Evolutionary conservation across 2,113 vertebrate genomes (phyloP), one percentile per base, ranked within the genome.

Genomic region (Desmodus rotundus): DNA sequence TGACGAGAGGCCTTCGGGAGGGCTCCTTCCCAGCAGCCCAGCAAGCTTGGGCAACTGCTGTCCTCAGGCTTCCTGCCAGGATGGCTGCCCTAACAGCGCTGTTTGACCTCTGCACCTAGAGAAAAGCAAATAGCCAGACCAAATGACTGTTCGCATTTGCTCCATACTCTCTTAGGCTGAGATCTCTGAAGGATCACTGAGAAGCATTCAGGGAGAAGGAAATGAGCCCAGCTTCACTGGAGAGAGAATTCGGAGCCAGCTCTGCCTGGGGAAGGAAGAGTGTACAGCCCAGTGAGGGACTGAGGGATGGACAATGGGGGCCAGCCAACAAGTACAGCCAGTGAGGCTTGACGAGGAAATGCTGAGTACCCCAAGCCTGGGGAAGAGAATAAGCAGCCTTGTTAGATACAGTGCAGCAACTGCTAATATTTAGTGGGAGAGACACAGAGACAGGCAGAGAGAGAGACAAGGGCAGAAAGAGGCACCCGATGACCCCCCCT

Each of bases 281-380:
- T 2, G 12, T 31, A 15, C 61, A 28, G 80, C 56, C 38, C 8
- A n/a, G 26, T 0, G 13, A 9, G 17, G 63, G 50, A 28, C 19
- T 17, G 20, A 33, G 3, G 38, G 13, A 0, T 0, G 43, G 41
- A 19, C 10, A 3, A 16, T 45, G 26, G 22, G 9, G 41, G 4
- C 47, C 47, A 38, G 0, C 24, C 8, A 10, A 11, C 2, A 26
- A 26, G 28, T 24, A 9, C 12, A 5, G 61, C 9, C 41, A 0
- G 11, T 6, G 28, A 41, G 26, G 41, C 41, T 3, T 7, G 7
- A 41, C 33, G 61, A 90, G 28, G 52, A 12, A 22, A 33, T 11
- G 31, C 50, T 20, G 36, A n/a, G 20, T 6, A 3, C 45, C 31
- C 20, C 19, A 12, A 38, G 7, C 33, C 52, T 9, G 2, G 65